These are phyloP conservation scores for Lymantria monacha DNA, from an alignment of 2,888 invertebrate species.

Conservation along the genomic window DNA sequence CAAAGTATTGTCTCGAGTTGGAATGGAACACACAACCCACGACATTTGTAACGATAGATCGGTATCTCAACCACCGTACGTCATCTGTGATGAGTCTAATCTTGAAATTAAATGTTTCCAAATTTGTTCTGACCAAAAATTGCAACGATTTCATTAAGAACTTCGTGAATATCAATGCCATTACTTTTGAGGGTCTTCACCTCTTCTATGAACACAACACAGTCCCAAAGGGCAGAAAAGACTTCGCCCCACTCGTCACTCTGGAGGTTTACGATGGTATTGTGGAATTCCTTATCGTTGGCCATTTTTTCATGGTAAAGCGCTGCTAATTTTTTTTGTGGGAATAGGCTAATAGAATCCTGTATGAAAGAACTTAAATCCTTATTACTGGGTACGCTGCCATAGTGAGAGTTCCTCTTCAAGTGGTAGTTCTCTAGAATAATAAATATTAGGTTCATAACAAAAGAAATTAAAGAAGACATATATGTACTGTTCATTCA, in stretches of 20 bases:
- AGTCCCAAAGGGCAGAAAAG: conserved; percentile 52
- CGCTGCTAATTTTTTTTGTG: conserved; percentile 52
- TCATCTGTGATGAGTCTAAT: too few relatives aligned
- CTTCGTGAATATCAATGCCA: conserved; percentile 46
- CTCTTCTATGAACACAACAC: conserved; percentile 51
- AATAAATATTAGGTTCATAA: too few relatives aligned
- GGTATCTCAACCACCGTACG: too few relatives aligned
- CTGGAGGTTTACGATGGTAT: conserved; percentile 54
- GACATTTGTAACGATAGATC: too few relatives aligned
- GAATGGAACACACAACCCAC: too few relatives aligned
- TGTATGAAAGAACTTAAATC: conserved; percentile 48
- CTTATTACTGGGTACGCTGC: conserved; percentile 44
- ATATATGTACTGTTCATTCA: too few relatives aligned
- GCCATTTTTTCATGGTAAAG: conserved; percentile 59
- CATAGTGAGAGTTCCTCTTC: conserved; percentile 6
- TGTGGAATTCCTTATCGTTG: conserved; percentile 55
- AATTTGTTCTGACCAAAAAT: conserved; percentile 49
- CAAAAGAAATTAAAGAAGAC: too few relatives aligned
- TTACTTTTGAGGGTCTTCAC: conserved; percentile 44
- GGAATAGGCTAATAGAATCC: conserved; percentile 49
- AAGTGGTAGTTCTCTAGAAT: conserved; percentile 20
- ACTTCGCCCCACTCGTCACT: conserved; percentile 55
- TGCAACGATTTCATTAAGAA: conserved; percentile 49
- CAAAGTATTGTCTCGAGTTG: too few relatives aligned
- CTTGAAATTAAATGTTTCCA: too few relatives aligned